These are phyloP conservation scores for Cyanoderma ruficeps DNA, from an alignment of 2,113 vertebrate species.

Conservation along the genomic window DNA sequence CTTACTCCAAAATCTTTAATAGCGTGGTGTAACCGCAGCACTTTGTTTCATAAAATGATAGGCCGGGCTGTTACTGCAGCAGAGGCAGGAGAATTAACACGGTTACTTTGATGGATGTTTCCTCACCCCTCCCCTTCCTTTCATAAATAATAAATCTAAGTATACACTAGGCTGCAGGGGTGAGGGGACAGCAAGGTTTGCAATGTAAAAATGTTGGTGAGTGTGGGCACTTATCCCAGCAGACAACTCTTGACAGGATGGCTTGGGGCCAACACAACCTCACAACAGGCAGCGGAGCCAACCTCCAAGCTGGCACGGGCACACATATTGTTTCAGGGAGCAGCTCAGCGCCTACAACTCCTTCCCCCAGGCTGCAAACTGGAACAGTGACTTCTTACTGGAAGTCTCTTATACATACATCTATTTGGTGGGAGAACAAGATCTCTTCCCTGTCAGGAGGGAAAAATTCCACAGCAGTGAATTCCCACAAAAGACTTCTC, in stretches of 20 bases:
- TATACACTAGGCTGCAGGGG: conserved; percentile 20
- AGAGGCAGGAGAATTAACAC: conserved; percentile 55
- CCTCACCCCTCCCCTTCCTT: conserved; percentile 34
- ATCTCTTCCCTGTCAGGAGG: not conserved
- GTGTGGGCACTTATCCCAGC: conserved; percentile 22
- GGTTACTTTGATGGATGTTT: not conserved
- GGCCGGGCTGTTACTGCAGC: conserved; percentile 12
- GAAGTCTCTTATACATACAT: not conserved
- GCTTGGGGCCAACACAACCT: conserved; percentile 22
- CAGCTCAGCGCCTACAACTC: not conserved
- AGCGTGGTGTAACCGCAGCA: not conserved
- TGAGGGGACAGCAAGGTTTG: conserved; percentile 45
- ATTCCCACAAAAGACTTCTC: not conserved
- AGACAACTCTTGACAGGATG: conserved; percentile 50
- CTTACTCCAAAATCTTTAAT: not conserved
- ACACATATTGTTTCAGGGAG: conserved; percentile 6
- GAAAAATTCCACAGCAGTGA: not conserved
- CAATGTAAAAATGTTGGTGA: not conserved
- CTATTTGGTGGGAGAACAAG: not conserved
- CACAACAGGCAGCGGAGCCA: not conserved
- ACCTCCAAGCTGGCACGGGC: not conserved
- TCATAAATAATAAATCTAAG: conserved; percentile 65
- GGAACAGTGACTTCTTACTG: not conserved
- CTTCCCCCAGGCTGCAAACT: not conserved
- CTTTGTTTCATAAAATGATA: conserved; percentile 41